Conservation (phyloP, 1,140 invertebrate species). For the Drosophila orena region DNA sequence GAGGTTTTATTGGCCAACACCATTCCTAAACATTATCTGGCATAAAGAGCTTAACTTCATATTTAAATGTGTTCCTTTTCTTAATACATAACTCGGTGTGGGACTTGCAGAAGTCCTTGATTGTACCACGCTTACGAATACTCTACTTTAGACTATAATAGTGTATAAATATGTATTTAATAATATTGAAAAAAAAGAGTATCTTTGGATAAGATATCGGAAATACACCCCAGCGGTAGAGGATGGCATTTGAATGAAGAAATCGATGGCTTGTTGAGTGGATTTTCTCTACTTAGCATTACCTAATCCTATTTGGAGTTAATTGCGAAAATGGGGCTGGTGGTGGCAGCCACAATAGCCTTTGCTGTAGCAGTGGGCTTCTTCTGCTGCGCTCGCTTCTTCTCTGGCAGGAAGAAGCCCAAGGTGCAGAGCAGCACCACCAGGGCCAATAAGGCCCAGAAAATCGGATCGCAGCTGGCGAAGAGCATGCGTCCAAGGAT, state of each 20-base stretch:
- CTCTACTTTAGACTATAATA: too few relatives aligned
- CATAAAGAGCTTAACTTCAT: background rate
- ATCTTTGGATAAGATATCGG: too few relatives aligned
- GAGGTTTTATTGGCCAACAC: background rate
- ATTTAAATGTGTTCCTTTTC: background rate
- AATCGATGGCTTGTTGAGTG: too few relatives aligned
- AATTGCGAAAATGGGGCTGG: conserved; percentile 27
- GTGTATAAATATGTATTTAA: too few relatives aligned
- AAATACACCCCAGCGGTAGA: too few relatives aligned
- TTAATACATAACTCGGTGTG: background rate
- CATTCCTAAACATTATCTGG: background rate
- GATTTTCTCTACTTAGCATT: background rate
- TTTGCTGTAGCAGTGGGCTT: conserved; percentile 3
- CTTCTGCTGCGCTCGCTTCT: background rate
- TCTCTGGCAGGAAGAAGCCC: conserved; percentile 64
- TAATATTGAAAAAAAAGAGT: too few relatives aligned
- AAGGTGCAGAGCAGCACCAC: conserved; percentile 37
- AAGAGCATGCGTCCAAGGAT: conserved; percentile 79
- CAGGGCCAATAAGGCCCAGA: conserved; percentile 60
- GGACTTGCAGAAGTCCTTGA: background rate
- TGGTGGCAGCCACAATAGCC: conserved; percentile 25
- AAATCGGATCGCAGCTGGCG: conserved; percentile 72
- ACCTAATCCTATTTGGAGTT: conserved; percentile 52
- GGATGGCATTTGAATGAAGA: too few relatives aligned
- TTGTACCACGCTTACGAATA: too few relatives aligned